phyloP scores from a whole-genome alignment of 2,888 invertebrate genomes.

The Aspidiotus rigidus region DNA sequence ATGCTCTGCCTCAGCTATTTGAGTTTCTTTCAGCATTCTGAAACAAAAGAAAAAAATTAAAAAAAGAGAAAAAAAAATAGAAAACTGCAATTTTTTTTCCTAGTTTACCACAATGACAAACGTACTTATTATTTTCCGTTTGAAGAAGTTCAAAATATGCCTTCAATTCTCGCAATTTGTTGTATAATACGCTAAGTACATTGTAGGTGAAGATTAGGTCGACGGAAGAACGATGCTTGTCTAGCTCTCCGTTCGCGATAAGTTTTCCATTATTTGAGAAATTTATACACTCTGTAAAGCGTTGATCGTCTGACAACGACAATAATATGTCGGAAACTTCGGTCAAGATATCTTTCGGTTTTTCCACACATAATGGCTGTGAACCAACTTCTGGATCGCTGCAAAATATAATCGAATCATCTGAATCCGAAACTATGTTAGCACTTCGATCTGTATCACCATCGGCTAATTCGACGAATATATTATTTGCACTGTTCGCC shows the following conservation, averaged over 20 bases:
- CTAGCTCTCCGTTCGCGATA: slow-evolving; percentile 8
- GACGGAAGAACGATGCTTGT: slow-evolving; percentile 13
- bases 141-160: slow-evolving; percentile 20
- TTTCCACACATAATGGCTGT: not conserved
- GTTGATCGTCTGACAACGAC: slow-evolving; percentile 23
- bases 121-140: slow-evolving; percentile 21
- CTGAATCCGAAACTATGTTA: slow-evolving; percentile 17
- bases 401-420: slow-evolving; percentile 28
- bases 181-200: slow-evolving; percentile 21
- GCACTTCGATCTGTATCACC: slow-evolving; percentile 3
- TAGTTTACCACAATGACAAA: not conserved
- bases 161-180: slow-evolving; percentile 21
- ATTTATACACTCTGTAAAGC: slow-evolving; percentile 25
- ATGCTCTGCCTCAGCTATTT: slow-evolving; percentile 23
- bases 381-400: slow-evolving; percentile 21
- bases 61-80: not conserved
- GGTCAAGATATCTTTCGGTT: slow-evolving; percentile 21
- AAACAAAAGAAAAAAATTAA: not conserved
- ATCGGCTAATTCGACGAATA: slow-evolving; percentile 21
- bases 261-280: slow-evolving; percentile 24
- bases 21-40: slow-evolving; percentile 16
- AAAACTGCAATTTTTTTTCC: not conserved
- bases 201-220: slow-evolving; percentile 30
- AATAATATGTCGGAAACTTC: slow-evolving; percentile 25
- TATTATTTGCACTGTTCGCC: slow-evolving; percentile 9